Evolutionary conservation across 1,140 invertebrate genomes (phyloP), one percentile per base, ranked within the genome.

Genomic region (Papilio aristodemus): DNA sequence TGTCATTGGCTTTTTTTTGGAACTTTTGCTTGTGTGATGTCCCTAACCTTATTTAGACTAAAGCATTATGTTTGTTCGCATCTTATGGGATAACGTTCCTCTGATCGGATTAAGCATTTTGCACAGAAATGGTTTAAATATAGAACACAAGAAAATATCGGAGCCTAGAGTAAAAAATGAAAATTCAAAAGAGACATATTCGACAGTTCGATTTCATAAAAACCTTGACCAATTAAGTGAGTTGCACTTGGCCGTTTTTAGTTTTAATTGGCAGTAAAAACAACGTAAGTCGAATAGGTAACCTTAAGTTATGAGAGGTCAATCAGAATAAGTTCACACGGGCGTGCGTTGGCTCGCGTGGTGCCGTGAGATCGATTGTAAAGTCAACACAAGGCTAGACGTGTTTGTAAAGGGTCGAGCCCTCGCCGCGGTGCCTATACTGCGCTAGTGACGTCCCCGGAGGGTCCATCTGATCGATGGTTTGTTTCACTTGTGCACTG

Each of bases 291-390:
- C 27, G 63, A 13, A 22, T 27, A 32, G 27, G 2, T 66, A 32
- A 66, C 41, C 25, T 66, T 17, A 60, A 50, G 39, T 66, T 66
- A 66, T 50, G 63, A 46, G 63, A 66, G 63, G 63, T 66, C 70
- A 71, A 73, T 71, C 58, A 70, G 66, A 64, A 72, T 66, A 67
- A 60, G 69, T 78, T 76, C 77, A 73, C 77, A 76, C 75, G 75
- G 70, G 54, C 70, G 67, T 58, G 62, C 54, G 71, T 73, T 69
- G 69, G 58, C 74, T 43, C 54, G 72, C 67, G 71, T 13, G 14
- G 37, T 54, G 37, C 59, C 74, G 74, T 76, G 70, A 71, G 74
- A 78, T 69, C 74, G 60, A 63, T 70, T 36, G 72, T 50, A 46
- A 72, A 74, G 70, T 76, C 68, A 78, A 78, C 72, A 74, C 74